These are phyloP conservation scores for Leptoclinus maculatus DNA, from an alignment of 2,797 vertebrate species.

Conservation along the genomic window DNA sequence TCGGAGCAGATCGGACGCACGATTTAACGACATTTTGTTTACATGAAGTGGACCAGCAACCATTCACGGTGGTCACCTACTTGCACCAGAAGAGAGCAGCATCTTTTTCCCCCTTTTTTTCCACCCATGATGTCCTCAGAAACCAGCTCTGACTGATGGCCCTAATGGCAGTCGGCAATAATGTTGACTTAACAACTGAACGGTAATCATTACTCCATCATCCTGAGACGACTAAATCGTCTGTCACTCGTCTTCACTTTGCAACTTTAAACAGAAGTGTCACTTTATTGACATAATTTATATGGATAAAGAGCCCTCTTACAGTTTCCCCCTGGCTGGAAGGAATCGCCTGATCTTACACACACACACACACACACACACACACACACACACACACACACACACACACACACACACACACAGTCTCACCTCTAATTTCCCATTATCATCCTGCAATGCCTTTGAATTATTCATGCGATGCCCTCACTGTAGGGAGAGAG, in stretches of 20 bases:
- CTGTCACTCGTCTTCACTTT: constrained; percentile 56
- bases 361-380: constrained; percentile 39
- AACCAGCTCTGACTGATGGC: constrained; percentile 50
- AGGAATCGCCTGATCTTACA: constrained; percentile 62
- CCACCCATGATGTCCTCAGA: constrained; percentile 6
- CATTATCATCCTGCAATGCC: constrained; percentile 72
- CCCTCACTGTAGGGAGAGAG: constrained; percentile 55
- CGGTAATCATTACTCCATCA: constrained; percentile 65
- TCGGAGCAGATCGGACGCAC: constrained; percentile 4
- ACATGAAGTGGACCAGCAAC: neutral
- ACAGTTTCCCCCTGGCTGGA: constrained; percentile 65
- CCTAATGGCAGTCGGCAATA: constrained; percentile 50
- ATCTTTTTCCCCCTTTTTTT: neutral
- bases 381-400: constrained; percentile 26
- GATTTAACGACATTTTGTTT: constrained; percentile 35
- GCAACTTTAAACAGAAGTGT: constrained; percentile 71
- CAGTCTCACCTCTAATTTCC: constrained; percentile 75
- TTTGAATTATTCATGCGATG: constrained; percentile 74
- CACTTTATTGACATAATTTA: constrained; percentile 77
- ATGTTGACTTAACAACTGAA: constrained; percentile 69
- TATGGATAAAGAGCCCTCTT: constrained; percentile 73
- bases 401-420: constrained; percentile 49
- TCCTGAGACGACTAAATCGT: constrained; percentile 52
- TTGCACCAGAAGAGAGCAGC: neutral
- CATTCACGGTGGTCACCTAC: neutral